Evolutionary conservation across 2,888 invertebrate species (phyloP), one percentile per base, ranked within the genome.

Genomic region (Mesoligia furuncula): DNA sequence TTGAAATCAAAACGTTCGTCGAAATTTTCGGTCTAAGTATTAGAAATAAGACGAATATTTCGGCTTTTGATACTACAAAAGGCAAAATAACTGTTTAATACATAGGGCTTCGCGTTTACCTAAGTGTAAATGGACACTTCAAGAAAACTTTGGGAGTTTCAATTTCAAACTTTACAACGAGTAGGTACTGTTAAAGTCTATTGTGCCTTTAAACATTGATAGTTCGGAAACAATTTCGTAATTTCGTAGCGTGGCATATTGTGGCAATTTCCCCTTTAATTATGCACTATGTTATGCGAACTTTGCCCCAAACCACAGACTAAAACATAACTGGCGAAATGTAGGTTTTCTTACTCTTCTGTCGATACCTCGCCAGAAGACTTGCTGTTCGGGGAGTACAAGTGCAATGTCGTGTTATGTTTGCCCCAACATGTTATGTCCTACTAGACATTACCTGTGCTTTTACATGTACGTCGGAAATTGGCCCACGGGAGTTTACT

Each of bases 71-170:
- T 62, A 42, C 36, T 24, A 57, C 36, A 71, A 27, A 78, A 64
- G 31, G 20, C 7, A 42, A 70, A 70, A 62, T 64, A 9, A 27
- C 27, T 20, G 64, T 20, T 59, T 59, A 61, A 77, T n/a, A 73
- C 59, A 72, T 66, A 51, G n/a, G 64, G 54, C 66, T 62, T 61
- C 45, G 13, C 9, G 20, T 54, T 65, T 48, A n/a, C n/a, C n/a
- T n/a, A 72, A 68, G 69, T 62, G 59, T 15, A 5, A 73, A 81
- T 69, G 39, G 77, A 59, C 62, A 66, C 80, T 66, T 79, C 39
- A 68, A 59, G 45, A 54, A 51, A 57, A 73, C 17, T 69, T 77
- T 61, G 17, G 7, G 9, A 36, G 24, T 39, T 80, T 27, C 48
- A 61, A 61, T 51, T 66, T 81, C n/a, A 39, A 75, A 69, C 64